Conservation (phyloP, 2,113 vertebrate genomes). For the Talpa occidentalis region DNA sequence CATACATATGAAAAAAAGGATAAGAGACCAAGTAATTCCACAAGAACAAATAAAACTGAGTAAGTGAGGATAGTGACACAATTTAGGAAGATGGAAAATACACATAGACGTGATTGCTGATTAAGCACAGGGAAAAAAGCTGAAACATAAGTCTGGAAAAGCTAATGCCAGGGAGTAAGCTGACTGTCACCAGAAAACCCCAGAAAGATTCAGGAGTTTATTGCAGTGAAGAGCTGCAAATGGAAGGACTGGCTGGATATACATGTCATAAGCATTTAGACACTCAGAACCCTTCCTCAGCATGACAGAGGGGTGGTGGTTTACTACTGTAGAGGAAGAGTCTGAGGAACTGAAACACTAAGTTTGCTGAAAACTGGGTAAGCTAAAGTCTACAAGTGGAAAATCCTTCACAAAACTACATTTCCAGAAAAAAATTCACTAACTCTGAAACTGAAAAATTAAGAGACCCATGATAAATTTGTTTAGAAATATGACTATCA, state of each 20-base stretch:
- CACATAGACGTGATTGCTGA: not conserved
- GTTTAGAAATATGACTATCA: not conserved
- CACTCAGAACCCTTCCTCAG: not conserved
- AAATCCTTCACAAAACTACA: not conserved
- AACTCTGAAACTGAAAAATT: not conserved
- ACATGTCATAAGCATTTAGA: not conserved
- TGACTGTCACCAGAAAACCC: not conserved
- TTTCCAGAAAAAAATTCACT: not conserved
- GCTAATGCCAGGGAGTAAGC: not conserved
- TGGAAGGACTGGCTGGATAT: not conserved
- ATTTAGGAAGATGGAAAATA: not conserved
- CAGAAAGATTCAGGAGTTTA: not conserved
- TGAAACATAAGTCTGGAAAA: not conserved
- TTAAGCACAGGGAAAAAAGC: not conserved
- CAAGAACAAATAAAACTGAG: not conserved
- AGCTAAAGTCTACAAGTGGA: not conserved
- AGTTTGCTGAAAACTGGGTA: not conserved
- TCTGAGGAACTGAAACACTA: not conserved
- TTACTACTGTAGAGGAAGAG: not conserved
- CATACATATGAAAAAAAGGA: not conserved
- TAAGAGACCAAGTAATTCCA: not conserved
- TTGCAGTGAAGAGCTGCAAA: fast-evolving
- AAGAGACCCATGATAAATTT: not conserved
- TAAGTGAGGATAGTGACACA: not conserved
- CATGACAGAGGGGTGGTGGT: fast-evolving